Evolutionary conservation across 2,797 vertebrate species (phyloP).

Genomic region (Argya squamiceps): DNA sequence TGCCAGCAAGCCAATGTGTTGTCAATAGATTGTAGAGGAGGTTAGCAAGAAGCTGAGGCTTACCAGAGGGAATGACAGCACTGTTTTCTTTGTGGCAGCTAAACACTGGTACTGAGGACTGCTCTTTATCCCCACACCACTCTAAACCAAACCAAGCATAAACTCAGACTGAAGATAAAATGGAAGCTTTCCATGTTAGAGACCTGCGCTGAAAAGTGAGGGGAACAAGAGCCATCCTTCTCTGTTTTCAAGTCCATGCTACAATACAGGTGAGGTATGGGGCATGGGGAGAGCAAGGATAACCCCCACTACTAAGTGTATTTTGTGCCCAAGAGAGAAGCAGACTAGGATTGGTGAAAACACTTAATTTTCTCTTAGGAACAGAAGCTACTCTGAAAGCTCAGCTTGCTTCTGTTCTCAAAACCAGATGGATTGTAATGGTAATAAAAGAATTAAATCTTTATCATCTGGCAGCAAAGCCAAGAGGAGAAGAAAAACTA

Average conservation of each 20-base stretch:
- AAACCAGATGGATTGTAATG: conserved; percentile 44
- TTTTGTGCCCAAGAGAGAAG: not conserved
- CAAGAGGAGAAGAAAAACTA: conserved; percentile 43
- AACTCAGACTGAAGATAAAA: not conserved
- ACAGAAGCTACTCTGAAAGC: conserved; percentile 34
- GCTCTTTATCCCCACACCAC: not conserved
- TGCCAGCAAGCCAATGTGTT: not conserved
- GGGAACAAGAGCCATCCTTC: not conserved
- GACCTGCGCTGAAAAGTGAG: not conserved
- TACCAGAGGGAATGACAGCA: not conserved
- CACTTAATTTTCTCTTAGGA: not conserved
- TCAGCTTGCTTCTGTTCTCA: conserved; percentile 33
- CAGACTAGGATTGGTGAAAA: not conserved
- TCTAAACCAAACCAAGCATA: not conserved
- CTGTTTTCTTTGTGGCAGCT: not conserved
- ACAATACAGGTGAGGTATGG: not conserved
- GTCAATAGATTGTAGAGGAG: not conserved
- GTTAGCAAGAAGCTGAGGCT: not conserved
- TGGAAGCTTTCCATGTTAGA: not conserved
- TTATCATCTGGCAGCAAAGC: conserved; percentile 55
- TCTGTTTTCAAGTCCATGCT: not conserved
- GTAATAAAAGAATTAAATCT: conserved; percentile 62
- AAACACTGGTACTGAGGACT: not conserved
- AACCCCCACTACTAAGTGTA: not conserved
- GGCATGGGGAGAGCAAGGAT: not conserved